Percentiles rank a stretch among this genome's conserved stretches.
Conservation (phyloP, 2,888 invertebrate genomes). For the Dascillus cervinus region DNA sequence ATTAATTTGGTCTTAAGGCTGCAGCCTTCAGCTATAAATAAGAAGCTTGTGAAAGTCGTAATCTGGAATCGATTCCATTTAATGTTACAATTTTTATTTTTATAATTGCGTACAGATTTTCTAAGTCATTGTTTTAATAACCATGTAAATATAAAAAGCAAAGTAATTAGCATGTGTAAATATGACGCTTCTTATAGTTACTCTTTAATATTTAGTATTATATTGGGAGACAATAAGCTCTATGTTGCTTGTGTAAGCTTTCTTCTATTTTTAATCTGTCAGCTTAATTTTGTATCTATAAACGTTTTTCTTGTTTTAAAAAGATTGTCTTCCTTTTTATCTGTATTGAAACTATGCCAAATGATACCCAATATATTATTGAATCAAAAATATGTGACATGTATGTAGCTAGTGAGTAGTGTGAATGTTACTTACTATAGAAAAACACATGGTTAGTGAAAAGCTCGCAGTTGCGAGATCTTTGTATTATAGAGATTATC, state of each 20-base stretch:
- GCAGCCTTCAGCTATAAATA: too few species aligned
- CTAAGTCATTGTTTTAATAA: too few species aligned
- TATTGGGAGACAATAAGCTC: slow-evolving; percentile 27
- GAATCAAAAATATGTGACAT: slow-evolving; percentile 28
- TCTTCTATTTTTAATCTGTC: too few species aligned
- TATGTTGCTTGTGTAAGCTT: slow-evolving; percentile 20
- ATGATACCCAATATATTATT: slow-evolving; percentile 32
- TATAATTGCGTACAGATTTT: too few species aligned
- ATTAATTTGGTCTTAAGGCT: too few species aligned
- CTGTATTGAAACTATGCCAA: slow-evolving; percentile 32
- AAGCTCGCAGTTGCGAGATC: slow-evolving; percentile 10
- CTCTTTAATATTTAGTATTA: slow-evolving; percentile 14
- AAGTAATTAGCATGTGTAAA: too few species aligned
- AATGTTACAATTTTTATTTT: too few species aligned
- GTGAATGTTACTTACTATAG: slow-evolving; percentile 24
- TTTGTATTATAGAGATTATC: slow-evolving; percentile 13
- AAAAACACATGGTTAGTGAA: slow-evolving; percentile 30
- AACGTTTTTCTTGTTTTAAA: slow-evolving; percentile 1
- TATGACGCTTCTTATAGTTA: too few species aligned
- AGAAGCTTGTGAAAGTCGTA: too few species aligned
- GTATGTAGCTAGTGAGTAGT: slow-evolving; percentile 31
- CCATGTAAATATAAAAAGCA: too few species aligned
- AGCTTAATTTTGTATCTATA: slow-evolving; percentile 4
- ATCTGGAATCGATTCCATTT: too few species aligned
- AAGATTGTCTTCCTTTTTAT: slow-evolving; percentile 21